A percentile compares a stretch with the other conserved stretches of the same genome.
Conservation (phyloP, 1,140 invertebrate species). For the Glossosoma conforme region DNA sequence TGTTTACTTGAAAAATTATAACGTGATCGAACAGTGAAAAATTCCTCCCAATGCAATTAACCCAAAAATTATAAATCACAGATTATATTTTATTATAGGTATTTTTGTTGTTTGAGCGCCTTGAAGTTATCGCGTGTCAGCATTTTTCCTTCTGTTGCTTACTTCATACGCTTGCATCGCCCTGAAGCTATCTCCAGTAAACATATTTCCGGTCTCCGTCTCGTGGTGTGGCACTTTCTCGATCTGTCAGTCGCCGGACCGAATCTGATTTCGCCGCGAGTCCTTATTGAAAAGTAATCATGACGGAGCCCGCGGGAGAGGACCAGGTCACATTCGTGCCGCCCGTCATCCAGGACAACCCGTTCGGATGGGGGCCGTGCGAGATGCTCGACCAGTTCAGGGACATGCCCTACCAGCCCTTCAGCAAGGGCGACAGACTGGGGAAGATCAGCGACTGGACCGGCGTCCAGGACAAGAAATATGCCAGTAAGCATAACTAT, state of each 20-base stretch:
- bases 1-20: no score
- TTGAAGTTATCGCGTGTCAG: no score
- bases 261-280: no score
- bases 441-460: conserved; percentile 99
- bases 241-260: conserved; percentile 16
- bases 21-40: no score
- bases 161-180: background rate
- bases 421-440: conserved; percentile 93
- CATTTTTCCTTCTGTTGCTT: background rate
- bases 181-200: background rate
- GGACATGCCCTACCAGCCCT: conserved; percentile 98
- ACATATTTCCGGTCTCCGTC: conserved; percentile 13
- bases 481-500: conserved; percentile 90
- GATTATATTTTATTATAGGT: no score
- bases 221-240: conserved; percentile 22
- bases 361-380: conserved; percentile 92
- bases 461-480: conserved; percentile 92
- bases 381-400: conserved; percentile 92
- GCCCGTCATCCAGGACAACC: conserved; percentile 82
- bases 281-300: no score
- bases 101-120: no score
- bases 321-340: conserved; percentile 50
- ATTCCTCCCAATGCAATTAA: no score
- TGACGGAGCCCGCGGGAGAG: conserved; percentile 15
- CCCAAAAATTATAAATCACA: no score